Base-by-base conservation (phyloP, 2,888 invertebrate genomes). In the Craniophora ligustri region DNA sequence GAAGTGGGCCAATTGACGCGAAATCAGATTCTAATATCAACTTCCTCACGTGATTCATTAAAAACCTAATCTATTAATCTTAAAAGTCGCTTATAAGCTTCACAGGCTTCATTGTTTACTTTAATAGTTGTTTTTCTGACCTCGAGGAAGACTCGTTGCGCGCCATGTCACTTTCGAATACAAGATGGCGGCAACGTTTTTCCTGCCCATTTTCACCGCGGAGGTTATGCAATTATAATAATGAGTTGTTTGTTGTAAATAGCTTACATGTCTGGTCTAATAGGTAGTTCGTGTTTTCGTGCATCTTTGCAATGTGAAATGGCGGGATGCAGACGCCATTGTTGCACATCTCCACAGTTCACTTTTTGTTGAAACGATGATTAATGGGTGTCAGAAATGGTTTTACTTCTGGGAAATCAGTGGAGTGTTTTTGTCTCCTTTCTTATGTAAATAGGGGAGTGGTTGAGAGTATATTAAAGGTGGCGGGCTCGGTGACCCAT, bases 121-220 rank as follows among this genome's bases (percentile, higher is more conserved):
- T 57, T 48, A 34, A 67, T 65, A 48, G 51, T 44, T 42, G 75
- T 74, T 76, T 74, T 73, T 71, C 56, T 65, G 64, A 73, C 36
- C 57, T 35, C 58, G 65, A 79, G 81, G 80, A 82, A 79, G 79
- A 61, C 54, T 46, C 36, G 41, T 39, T 18, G 65, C 62, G 42
- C 76, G 80, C 74, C 81, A 78, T 79, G 67, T 70, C 81, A 81
- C 88, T 89, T 88, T 89, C 86, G 78, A 85, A 81, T 75, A 59
- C 66, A 67, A 77, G 67, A 78, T 78, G 71, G 67, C 67, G 73
- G 48, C 67, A 63, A 51, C 54, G 54, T 79, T 83, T 85, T 86
- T 84, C 78, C 76, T 79, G 79, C 73, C 74, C 58, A 82, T 85
- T 84, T 84, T 81, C 78, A 74, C 67, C 59, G 38, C 71, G 59